Conservation (phyloP, 2,797 vertebrate species). For the Syndactyla subalaris region DNA sequence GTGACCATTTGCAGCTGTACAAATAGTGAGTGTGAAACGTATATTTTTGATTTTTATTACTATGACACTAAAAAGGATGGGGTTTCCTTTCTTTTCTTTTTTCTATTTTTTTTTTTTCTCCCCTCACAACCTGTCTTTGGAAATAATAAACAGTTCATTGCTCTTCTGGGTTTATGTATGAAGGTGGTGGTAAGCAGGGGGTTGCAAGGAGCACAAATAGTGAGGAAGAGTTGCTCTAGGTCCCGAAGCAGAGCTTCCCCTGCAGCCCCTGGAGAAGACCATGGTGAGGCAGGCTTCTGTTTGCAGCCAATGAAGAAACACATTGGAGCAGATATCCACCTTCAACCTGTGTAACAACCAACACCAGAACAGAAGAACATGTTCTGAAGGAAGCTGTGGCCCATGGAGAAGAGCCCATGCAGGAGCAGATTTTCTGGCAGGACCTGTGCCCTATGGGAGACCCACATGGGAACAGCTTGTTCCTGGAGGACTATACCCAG, state of each 20-base stretch:
- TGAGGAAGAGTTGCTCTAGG: not conserved
- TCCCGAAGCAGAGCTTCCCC: not conserved
- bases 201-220: not conserved
- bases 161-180: fast-evolving
- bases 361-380: not conserved
- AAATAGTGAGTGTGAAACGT: not conserved
- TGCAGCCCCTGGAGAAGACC: not conserved
- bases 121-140: not conserved
- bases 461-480: fast-evolving
- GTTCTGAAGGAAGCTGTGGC: not conserved
- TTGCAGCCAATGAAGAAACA: not conserved
- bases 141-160: not conserved
- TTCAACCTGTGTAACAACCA: not conserved
- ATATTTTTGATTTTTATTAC: not conserved
- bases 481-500: not conserved
- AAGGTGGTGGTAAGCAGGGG: not conserved
- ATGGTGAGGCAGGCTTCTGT: not conserved
- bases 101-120: too few relatives aligned
- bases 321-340: not conserved
- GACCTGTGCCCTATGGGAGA: not conserved
- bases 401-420: fast-evolving
- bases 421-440: not conserved
- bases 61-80: not conserved
- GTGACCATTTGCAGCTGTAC: not conserved
- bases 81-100: fast-evolving